These are phyloP conservation scores for Heliconius himera DNA, from an alignment of 1,140 invertebrate species.

Conservation along the genomic window DNA sequence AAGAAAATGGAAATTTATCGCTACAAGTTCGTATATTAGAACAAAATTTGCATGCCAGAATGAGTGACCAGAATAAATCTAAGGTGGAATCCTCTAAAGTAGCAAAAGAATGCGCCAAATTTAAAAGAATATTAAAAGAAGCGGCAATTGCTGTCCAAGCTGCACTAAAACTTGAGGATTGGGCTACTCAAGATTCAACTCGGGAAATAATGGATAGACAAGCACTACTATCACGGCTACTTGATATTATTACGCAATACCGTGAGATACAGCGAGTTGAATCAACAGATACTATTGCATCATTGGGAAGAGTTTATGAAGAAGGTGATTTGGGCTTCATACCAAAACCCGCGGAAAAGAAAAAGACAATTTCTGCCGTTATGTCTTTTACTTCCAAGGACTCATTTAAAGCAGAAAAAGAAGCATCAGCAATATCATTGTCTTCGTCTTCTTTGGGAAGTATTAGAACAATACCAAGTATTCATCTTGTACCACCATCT, in stretches of 20 bases:
- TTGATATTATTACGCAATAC: constrained; percentile 76
- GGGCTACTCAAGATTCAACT: constrained; percentile 61
- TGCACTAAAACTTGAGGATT: constrained; percentile 81
- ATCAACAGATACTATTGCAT: constrained; percentile 73
- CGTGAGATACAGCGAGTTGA: constrained; percentile 64
- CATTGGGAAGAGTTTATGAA: constrained; percentile 73
- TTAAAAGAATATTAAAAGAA: constrained; percentile 82
- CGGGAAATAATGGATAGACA: constrained; percentile 79
- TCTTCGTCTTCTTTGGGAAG: constrained; percentile 55
- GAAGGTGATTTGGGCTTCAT: constrained; percentile 83
- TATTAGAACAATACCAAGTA: constrained; percentile 67
- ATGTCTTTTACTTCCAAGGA: constrained; percentile 48
- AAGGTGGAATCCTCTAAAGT: constrained; percentile 77
- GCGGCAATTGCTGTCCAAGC: constrained; percentile 83
- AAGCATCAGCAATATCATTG: constrained; percentile 39
- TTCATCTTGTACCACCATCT: constrained; percentile 58
- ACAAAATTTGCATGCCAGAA: constrained; percentile 82
- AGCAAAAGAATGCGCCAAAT: constrained; percentile 78
- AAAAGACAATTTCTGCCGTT: constrained; percentile 43
- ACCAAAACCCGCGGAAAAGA: constrained; percentile 64
- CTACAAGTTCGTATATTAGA: constrained; percentile 82
- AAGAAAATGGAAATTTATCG: constrained; percentile 70
- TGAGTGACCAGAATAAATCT: constrained; percentile 77
- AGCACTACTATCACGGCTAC: constrained; percentile 80
- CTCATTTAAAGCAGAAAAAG: constrained; percentile 46